A percentile compares a stretch with the other conserved stretches of the same genome.
These are phyloP conservation scores for Drosophila affinis DNA, from an alignment of 2,888 invertebrate genomes.

Conservation along the genomic window DNA sequence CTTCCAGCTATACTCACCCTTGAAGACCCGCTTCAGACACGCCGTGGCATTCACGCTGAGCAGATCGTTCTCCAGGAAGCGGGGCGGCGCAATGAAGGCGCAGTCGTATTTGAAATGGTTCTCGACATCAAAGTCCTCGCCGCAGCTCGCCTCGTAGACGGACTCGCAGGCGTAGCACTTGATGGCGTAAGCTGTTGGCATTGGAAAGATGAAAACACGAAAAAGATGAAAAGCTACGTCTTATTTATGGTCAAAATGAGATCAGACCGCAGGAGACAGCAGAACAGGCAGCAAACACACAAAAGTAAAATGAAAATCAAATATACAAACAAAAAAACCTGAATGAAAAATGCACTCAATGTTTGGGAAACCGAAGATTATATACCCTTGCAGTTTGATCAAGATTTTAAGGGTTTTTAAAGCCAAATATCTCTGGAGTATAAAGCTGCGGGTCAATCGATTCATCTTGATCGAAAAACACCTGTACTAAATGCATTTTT, in stretches of 20 bases:
- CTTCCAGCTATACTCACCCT: conserved; percentile 68
- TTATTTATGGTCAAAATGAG: conserved; percentile 44
- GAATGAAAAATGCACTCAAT: conserved; percentile 10
- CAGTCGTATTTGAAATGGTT: conserved; percentile 80
- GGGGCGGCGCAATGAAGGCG: conserved; percentile 75
- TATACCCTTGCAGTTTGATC: no score
- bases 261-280: conserved; percentile 31
- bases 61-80: conserved; percentile 75
- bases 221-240: conserved; percentile 9
- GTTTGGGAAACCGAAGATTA: neutral
- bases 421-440: neutral
- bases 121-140: conserved; percentile 76
- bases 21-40: conserved; percentile 79
- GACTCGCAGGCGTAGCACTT: conserved; percentile 83
- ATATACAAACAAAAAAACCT: conserved; percentile 4
- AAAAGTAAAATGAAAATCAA: conserved; percentile 10
- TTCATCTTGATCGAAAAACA: no score
- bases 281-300: conserved; percentile 3
- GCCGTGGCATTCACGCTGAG: conserved; percentile 78
- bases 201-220: conserved; percentile 44
- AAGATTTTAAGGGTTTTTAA: no score
- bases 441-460: neutral
- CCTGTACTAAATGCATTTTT: no score
- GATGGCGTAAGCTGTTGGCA: conserved; percentile 78
- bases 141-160: conserved; percentile 76